phyloP scores from a whole-genome alignment of 2,888 invertebrate genomes.

The Idaea biselata region DNA sequence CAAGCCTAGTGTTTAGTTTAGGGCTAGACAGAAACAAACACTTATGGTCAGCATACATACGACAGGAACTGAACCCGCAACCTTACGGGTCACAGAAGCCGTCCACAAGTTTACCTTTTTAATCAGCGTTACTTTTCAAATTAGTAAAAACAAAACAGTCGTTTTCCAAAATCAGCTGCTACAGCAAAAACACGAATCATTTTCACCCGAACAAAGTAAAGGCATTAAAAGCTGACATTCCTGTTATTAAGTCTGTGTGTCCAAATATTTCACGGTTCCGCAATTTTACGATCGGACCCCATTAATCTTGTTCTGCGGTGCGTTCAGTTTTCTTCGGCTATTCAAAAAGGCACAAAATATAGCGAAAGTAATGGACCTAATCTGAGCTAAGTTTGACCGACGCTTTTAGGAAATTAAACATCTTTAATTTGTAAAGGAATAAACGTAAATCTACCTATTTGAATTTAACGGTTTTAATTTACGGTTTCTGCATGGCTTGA shows the following conservation, averaged over 20 bases:
- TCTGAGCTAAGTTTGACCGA: conserved; percentile 21
- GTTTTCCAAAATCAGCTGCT: neutral
- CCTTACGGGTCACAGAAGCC: no score
- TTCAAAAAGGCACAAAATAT: conserved; percentile 22
- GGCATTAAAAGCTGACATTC: conserved; percentile 29
- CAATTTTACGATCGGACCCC: conserved; percentile 33
- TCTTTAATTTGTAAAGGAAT: neutral
- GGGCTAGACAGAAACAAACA: no score
- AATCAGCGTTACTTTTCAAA: neutral
- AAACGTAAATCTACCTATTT: neutral
- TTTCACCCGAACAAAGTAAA: conserved; percentile 12
- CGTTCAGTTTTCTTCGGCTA: conserved; percentile 22
- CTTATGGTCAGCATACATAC: no score
- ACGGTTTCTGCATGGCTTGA: neutral
- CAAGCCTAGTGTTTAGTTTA: no score
- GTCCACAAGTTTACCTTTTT: neutral
- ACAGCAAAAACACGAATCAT: neutral
- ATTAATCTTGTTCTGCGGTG: conserved; percentile 34
- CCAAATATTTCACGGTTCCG: conserved; percentile 36
- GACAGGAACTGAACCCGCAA: no score
- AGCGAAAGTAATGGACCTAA: conserved; percentile 31
- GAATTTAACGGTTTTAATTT: neutral
- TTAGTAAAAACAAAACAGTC: neutral
- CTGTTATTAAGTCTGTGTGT: conserved; percentile 30
- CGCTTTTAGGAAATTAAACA: conserved; percentile 24